Conservation (phyloP, 2,113 vertebrate species). For the Turdus rufiventris region DNA sequence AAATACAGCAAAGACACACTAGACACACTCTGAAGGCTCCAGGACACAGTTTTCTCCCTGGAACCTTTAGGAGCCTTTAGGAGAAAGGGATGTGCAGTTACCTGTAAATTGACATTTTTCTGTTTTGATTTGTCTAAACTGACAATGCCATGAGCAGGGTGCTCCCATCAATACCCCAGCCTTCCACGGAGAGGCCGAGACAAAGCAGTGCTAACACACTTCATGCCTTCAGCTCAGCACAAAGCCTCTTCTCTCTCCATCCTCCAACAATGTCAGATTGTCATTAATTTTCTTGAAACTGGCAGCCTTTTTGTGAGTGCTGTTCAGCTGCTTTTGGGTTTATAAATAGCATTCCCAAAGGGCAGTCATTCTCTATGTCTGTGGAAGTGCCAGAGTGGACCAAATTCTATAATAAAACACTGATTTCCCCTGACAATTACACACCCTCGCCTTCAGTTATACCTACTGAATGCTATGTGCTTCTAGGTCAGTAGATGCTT, state of each 20-base stretch:
- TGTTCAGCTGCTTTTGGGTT: background rate
- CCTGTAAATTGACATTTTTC: background rate
- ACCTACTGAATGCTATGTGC: background rate
- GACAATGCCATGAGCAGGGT: background rate
- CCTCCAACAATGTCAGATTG: background rate
- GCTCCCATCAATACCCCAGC: background rate
- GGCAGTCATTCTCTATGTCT: background rate
- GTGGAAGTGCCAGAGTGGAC: background rate
- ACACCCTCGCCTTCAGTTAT: background rate
- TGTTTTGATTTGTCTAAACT: background rate
- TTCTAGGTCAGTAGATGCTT: background rate
- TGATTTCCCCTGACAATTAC: background rate
- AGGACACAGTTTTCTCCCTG: background rate
- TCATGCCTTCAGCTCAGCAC: background rate
- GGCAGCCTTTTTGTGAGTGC: background rate
- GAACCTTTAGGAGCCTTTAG: background rate
- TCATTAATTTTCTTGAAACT: background rate
- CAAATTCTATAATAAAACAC: background rate
- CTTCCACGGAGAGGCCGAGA: background rate
- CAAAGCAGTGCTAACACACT: background rate
- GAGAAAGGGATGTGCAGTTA: background rate
- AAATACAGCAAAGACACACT: background rate
- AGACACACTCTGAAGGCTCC: background rate
- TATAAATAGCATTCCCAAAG: conserved; percentile 10
- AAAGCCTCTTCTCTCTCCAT: background rate